Evolutionary conservation across 2,797 vertebrate genomes (phyloP).

Genomic region (Percopsis omiscomaycus): DNA sequence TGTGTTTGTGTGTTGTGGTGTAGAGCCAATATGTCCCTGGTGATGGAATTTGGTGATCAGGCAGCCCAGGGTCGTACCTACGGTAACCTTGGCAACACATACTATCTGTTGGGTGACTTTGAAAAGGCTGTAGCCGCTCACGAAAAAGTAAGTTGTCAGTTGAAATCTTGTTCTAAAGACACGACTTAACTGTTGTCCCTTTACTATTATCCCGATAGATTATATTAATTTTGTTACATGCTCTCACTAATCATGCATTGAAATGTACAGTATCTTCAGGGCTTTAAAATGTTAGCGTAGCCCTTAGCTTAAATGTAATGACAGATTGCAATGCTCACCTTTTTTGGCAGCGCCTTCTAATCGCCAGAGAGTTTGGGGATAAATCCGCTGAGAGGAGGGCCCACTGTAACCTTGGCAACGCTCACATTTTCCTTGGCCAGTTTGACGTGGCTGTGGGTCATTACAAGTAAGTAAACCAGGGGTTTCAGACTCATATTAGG

Average conservation of each 20-base stretch:
- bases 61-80: slow-evolving; percentile 94
- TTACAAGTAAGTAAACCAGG: slow-evolving; percentile 86
- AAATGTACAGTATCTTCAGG: no score
- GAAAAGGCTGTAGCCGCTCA: slow-evolving; percentile 87
- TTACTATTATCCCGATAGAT: neutral
- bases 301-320: neutral
- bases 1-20: slow-evolving; percentile 16
- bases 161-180: neutral
- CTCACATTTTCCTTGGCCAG: slow-evolving; percentile 92
- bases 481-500: no score
- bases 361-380: slow-evolving; percentile 97
- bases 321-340: slow-evolving; percentile 15
- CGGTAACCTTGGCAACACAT: slow-evolving; percentile 94
- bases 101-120: slow-evolving; percentile 95
- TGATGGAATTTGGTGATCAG: slow-evolving; percentile 87
- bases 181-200: neutral
- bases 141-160: slow-evolving; percentile 82
- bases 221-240: neutral
- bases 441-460: slow-evolving; percentile 91
- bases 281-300: no score
- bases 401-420: slow-evolving; percentile 95
- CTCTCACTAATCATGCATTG: neutral
- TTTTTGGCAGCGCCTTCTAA: slow-evolving; percentile 85
- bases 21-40: slow-evolving; percentile 88
- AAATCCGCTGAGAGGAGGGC: slow-evolving; percentile 93